A percentile compares a stretch with the other conserved stretches of the same genome.
These are phyloP conservation scores for Scleropages formosus DNA, from an alignment of 2,797 vertebrate genomes.

Conservation along the genomic window DNA sequence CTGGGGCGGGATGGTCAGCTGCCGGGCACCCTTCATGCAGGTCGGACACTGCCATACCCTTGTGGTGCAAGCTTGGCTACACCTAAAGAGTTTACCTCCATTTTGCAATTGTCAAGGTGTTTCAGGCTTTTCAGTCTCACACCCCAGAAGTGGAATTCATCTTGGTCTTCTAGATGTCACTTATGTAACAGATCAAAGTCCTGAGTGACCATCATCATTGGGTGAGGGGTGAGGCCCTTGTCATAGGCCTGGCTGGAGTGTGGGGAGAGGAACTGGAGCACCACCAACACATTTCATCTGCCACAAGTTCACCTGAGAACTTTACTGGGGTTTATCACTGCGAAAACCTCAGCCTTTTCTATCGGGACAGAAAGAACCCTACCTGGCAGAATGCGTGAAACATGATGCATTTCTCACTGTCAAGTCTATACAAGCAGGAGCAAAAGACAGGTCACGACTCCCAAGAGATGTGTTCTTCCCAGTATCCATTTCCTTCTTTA, in stretches of 20 bases:
- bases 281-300: not conserved
- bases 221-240: too few relatives aligned
- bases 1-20: not conserved
- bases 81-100: constrained; percentile 21
- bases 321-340: too few relatives aligned
- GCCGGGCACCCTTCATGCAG: not conserved
- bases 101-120: constrained; percentile 60
- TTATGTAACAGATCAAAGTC: too few relatives aligned
- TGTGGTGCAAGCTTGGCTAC: not conserved
- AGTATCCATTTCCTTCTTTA: not conserved
- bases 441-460: not conserved
- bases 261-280: too few relatives aligned
- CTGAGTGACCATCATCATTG: too few relatives aligned
- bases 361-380: not conserved
- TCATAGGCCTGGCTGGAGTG: too few relatives aligned
- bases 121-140: not conserved
- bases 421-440: not conserved
- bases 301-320: too few relatives aligned
- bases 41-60: not conserved
- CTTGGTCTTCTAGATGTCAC: not conserved
- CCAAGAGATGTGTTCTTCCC: not conserved
- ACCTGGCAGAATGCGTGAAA: not conserved
- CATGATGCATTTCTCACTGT: too few relatives aligned
- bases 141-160: not conserved
- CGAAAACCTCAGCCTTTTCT: not conserved